Evolutionary conservation across 2,888 invertebrate species (phyloP).

Genomic region (Heterodera filipjevi): DNA sequence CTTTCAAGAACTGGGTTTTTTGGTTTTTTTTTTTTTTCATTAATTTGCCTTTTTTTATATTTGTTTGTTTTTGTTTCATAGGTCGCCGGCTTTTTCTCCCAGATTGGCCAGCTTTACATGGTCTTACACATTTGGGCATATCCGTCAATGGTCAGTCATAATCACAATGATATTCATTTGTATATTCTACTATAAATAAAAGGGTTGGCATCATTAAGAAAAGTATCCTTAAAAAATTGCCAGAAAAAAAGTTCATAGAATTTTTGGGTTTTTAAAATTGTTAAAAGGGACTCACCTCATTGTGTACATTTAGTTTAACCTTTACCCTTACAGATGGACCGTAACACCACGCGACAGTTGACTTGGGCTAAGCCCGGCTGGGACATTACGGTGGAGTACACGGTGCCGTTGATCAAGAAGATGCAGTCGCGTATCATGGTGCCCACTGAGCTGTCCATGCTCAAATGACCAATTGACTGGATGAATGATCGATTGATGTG

Average conservation of each 20-base stretch:
- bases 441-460: constrained; percentile 79
- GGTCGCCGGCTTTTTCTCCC: constrained; percentile 96
- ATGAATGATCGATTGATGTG: no score
- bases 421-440: constrained; percentile 93
- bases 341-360: constrained; percentile 91
- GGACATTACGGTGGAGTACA: constrained; percentile 99
- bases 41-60: no score
- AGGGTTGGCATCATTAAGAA: no score
- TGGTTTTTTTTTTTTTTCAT: no score
- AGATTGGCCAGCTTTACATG: constrained; percentile 71
- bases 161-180: no score
- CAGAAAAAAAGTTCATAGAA: no score
- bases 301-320: no score
- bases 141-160: constrained; percentile 77
- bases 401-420: constrained; percentile 92
- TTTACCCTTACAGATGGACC: constrained; percentile 68
- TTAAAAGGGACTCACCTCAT: no score
- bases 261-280: not conserved
- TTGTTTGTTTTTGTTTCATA: constrained; percentile 65
- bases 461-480: constrained; percentile 76
- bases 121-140: constrained; percentile 99
- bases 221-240: no score
- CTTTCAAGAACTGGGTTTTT: no score
- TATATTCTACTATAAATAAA: no score
- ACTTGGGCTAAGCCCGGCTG: constrained; percentile 82